A percentile compares a stretch with the other conserved stretches of the same genome.
phyloP scores from a whole-genome alignment of 2,888 invertebrate species.

The Gryllus longicercus region DNA sequence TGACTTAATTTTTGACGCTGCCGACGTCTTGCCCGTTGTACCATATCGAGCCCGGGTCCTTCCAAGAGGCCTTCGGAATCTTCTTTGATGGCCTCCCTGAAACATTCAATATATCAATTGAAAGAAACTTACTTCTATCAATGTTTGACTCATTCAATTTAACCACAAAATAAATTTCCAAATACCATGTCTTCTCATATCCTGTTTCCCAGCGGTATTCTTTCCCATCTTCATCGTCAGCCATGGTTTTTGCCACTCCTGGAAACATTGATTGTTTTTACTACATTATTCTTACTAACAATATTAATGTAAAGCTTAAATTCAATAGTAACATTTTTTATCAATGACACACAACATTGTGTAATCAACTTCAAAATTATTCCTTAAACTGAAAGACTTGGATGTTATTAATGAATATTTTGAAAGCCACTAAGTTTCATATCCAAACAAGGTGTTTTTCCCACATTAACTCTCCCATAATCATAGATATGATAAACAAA shows the following conservation, averaged over 20 bases:
- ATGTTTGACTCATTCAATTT: not conserved
- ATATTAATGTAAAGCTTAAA: not conserved
- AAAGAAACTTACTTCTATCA: not conserved
- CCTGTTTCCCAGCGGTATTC: constrained; percentile 95
- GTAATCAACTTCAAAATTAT: too few species aligned
- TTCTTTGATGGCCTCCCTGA: constrained; percentile 92
- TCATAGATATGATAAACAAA: too few species aligned
- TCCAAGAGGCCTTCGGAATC: constrained; percentile 92
- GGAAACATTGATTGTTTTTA: not conserved
- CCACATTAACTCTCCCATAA: too few species aligned
- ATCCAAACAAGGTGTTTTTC: too few species aligned
- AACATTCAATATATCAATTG: constrained; percentile 33
- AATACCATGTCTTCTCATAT: constrained; percentile 89
- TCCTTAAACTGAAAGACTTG: too few species aligned
- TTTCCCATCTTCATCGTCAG: constrained; percentile 77
- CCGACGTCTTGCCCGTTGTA: constrained; percentile 81
- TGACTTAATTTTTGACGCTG: constrained; percentile 68
- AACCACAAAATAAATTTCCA: not conserved
- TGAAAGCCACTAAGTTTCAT: too few species aligned
- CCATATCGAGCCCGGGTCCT: constrained; percentile 84
- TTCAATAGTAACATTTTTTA: not conserved
- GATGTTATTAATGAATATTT: too few species aligned
- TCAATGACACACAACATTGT: too few species aligned
- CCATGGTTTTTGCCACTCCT: constrained; percentile 51
- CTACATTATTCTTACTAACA: not conserved